phyloP scores from a whole-genome alignment of 2,888 invertebrate genomes.

The Rhodophaea formosa region DNA sequence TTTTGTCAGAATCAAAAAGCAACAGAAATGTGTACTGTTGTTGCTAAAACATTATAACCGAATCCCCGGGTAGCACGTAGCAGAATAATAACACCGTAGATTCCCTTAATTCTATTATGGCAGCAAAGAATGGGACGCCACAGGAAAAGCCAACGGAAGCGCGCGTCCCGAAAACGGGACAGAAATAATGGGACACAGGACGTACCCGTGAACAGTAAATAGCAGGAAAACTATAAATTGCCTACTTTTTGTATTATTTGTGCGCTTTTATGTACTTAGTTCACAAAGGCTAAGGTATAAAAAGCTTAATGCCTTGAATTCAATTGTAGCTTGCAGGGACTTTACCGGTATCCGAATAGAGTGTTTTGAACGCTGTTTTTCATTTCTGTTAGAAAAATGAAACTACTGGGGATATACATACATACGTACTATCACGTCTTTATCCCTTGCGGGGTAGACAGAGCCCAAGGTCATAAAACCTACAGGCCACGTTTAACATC shows the following conservation, averaged over 20 bases:
- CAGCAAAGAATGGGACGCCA: constrained; percentile 1
- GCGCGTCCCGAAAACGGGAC: constrained; percentile 6
- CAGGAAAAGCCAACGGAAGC: constrained; percentile 12
- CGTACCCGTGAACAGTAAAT: not conserved
- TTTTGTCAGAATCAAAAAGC: too few relatives aligned
- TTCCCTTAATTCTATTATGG: constrained; percentile 7
- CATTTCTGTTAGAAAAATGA: too few relatives aligned
- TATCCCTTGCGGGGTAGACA: too few relatives aligned
- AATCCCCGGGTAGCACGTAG: not conserved
- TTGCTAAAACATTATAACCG: not conserved
- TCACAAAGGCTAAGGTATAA: not conserved
- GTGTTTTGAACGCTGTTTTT: too few relatives aligned
- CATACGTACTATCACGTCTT: too few relatives aligned
- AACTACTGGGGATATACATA: too few relatives aligned
- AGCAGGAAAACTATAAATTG: not conserved
- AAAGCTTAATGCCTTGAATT: too few relatives aligned
- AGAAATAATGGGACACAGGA: constrained; percentile 4
- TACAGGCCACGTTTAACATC: too few relatives aligned
- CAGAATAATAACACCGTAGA: constrained; percentile 5
- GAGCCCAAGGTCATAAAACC: too few relatives aligned
- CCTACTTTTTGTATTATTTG: not conserved
- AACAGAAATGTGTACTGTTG: not conserved
- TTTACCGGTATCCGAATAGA: too few relatives aligned
- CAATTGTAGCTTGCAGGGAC: too few relatives aligned
- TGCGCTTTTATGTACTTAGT: not conserved